A percentile compares a stretch with the other conserved stretches of the same genome.
Evolutionary conservation across 1,140 invertebrate species (phyloP).

Genomic region (Chrysomallon squamiferum): DNA sequence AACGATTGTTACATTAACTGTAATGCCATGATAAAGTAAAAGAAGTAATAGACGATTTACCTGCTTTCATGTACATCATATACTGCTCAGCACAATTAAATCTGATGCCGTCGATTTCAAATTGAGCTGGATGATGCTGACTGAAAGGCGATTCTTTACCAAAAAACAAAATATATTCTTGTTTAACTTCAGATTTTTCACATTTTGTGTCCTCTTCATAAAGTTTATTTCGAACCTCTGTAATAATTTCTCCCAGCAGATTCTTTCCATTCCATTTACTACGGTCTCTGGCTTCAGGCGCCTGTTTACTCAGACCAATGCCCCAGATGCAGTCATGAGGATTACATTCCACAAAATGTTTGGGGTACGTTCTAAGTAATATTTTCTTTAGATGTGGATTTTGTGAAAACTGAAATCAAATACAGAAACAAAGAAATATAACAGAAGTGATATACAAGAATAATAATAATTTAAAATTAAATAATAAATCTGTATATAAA

Average conservation of each 20-base stretch:
- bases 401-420: constrained; percentile 51
- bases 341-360: constrained; percentile 47
- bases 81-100: constrained; percentile 50
- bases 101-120: constrained; percentile 22
- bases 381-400: constrained; percentile 31
- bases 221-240: constrained; percentile 40
- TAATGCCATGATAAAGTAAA: too few relatives aligned
- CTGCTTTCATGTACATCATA: constrained; percentile 52
- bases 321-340: constrained; percentile 50
- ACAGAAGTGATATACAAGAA: not conserved
- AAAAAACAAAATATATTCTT: constrained; percentile 38
- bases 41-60: constrained; percentile 16
- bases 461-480: too few relatives aligned
- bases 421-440: too few relatives aligned
- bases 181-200: not conserved
- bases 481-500: too few relatives aligned
- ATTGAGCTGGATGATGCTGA: constrained; percentile 32
- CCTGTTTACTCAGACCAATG: constrained; percentile 36
- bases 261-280: constrained; percentile 45
- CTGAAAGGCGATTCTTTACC: constrained; percentile 43
- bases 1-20: too few relatives aligned
- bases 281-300: constrained; percentile 27
- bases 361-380: constrained; percentile 43
- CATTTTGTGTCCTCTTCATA: constrained; percentile 3
- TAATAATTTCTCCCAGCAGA: constrained; percentile 44